A percentile compares a stretch with the other conserved stretches of the same genome.
Conservation (phyloP, 1,140 invertebrate genomes). For the Drosophila tristis region DNA sequence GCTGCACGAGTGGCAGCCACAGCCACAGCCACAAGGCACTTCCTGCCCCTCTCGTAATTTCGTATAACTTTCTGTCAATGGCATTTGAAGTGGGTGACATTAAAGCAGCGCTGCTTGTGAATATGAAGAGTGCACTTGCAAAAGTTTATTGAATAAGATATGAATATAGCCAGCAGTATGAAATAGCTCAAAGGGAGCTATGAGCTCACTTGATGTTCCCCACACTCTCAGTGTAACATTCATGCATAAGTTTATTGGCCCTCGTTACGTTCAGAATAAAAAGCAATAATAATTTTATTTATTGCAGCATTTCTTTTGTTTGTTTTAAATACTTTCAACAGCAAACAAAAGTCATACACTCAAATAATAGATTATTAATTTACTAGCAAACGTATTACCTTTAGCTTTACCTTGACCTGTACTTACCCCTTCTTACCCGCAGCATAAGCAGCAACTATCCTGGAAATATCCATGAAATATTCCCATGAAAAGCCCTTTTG, state of each 20-base stretch:
- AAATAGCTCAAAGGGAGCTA: neutral
- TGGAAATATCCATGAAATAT: neutral
- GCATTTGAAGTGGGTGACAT: conserved; percentile 20
- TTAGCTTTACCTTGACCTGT: too few relatives aligned
- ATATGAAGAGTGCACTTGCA: conserved; percentile 17
- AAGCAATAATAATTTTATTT: too few relatives aligned
- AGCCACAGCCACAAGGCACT: neutral
- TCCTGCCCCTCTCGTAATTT: conserved; percentile 2
- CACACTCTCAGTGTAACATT: neutral
- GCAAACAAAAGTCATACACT: too few relatives aligned
- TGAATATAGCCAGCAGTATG: neutral
- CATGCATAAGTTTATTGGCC: too few relatives aligned
- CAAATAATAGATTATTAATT: too few relatives aligned
- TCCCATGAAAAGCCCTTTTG: neutral
- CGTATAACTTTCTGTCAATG: conserved; percentile 20
- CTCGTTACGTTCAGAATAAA: too few relatives aligned
- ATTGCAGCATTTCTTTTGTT: too few relatives aligned
- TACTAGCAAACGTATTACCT: too few relatives aligned
- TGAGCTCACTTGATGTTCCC: neutral
- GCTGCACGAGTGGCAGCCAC: neutral
- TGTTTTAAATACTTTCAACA: too few relatives aligned
- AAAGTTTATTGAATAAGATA: conserved; percentile 37
- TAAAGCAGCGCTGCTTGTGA: conserved; percentile 20
- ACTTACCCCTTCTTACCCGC: too few relatives aligned
- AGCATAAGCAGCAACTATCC: too few relatives aligned